Percentiles rank a stretch among this genome's conserved stretches.
Evolutionary conservation across 1,140 invertebrate species (phyloP).

Genomic region (Zaprionus gabonicus): DNA sequence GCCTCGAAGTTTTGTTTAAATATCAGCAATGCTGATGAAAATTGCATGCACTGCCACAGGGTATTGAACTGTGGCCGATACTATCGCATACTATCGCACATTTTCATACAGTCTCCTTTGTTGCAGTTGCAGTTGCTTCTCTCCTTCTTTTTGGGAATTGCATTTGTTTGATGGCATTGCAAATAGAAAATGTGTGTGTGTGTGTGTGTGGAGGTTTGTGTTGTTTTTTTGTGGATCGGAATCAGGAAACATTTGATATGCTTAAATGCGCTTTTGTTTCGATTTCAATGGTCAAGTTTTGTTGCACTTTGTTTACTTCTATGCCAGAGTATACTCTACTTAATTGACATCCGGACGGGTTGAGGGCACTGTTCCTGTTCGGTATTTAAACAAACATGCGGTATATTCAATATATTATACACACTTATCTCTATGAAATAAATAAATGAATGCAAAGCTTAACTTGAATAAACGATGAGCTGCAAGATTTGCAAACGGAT

Average conservation of each 20-base stretch:
- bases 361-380: too few species aligned
- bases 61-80: conserved; percentile 30
- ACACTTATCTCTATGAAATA: background rate
- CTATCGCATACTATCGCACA: conserved; percentile 4
- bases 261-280: conserved; percentile 53
- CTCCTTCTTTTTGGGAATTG: background rate
- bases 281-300: conserved; percentile 20
- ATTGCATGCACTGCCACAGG: conserved; percentile 47
- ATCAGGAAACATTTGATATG: conserved; percentile 49
- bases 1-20: conserved; percentile 23
- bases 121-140: too few species aligned
- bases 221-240: conserved; percentile 14
- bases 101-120: background rate
- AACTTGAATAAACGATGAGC: background rate
- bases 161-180: conserved; percentile 21
- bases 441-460: background rate
- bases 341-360: conserved; percentile 17
- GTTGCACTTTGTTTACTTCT: background rate
- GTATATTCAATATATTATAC: background rate
- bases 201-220: background rate
- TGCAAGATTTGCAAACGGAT: background rate
- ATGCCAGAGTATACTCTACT: conserved; percentile 15
- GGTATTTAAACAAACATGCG: background rate
- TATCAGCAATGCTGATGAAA: conserved; percentile 52
- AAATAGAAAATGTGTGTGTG: conserved; percentile 2